Conservation (phyloP, 1,140 invertebrate species). For the Drosophila novamexicana region DNA sequence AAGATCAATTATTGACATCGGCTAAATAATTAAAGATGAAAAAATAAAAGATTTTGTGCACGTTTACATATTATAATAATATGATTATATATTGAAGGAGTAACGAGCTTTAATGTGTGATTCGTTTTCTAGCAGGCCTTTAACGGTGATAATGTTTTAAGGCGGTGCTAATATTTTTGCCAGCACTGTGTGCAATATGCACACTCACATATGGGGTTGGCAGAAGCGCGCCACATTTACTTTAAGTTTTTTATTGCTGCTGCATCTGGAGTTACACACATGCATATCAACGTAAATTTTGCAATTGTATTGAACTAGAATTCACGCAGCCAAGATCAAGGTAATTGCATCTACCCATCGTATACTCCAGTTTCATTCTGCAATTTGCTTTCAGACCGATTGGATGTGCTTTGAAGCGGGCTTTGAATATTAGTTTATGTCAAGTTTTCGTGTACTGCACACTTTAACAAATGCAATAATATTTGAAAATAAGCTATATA, state of each 20-base stretch:
- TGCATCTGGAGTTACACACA: conserved; percentile 9
- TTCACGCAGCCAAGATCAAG: conserved; percentile 61
- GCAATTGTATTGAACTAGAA: conserved; percentile 49
- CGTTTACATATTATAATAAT: too few relatives aligned
- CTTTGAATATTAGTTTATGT: conserved; percentile 24
- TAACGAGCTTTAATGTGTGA: not conserved
- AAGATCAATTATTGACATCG: not conserved
- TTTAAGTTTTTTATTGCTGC: conserved; percentile 23
- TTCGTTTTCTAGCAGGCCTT: too few relatives aligned
- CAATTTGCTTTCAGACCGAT: conserved; percentile 44
- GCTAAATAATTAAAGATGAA: not conserved
- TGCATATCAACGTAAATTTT: conserved; percentile 17
- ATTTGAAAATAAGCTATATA: not conserved
- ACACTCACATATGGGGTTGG: conserved; percentile 2
- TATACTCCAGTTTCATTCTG: conserved; percentile 53
- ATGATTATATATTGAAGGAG: not conserved
- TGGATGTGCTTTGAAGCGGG: conserved; percentile 40
- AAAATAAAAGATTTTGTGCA: too few relatives aligned
- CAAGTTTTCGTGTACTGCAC: not conserved
- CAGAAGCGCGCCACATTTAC: conserved; percentile 9
- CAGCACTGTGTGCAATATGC: conserved; percentile 12
- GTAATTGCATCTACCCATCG: conserved; percentile 56
- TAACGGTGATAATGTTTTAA: not conserved
- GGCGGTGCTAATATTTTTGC: not conserved
- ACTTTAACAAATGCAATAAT: not conserved